Evolutionary conservation across 1,140 invertebrate species (phyloP), one percentile per base, ranked within the genome.

Genomic region (Latrodectus geometricus): DNA sequence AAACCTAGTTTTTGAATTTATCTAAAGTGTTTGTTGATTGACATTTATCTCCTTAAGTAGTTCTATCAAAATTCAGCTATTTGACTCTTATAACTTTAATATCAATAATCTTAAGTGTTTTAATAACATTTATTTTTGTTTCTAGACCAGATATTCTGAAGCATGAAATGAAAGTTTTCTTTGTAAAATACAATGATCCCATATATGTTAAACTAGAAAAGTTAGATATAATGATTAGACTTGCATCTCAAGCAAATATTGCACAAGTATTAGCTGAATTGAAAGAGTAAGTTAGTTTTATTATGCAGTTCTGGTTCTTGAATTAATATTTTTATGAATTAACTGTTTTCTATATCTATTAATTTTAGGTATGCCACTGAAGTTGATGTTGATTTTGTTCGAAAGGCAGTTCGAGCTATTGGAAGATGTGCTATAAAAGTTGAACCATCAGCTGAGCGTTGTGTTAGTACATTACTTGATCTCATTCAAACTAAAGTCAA

Each of bases 141-240:
- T 91, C 49, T 88, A 93, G 98, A 79, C 97, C 98, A 0, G 98
- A 99, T 88, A 99, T 99, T 88, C 91, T 99, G n/a, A 99, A 99
- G 91, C 98, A 99, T 90, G 99, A 99, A 92, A 99, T 99, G 98
- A 99, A 99, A 93, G 98, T 97, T 50, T 99, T 99, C 92, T 99
- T 99, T 91, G 99, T 99, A 17, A 99, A 99, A 90, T 99, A 99
- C 92, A 99, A 99, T 91, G 99, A 99, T 93, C 99, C 99, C 11
- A 99, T 99, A 91, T 99, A 99, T 91, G 98, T 99, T 7, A 99
- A 99, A 92, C 93, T 99, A 76, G 99, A 99, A 91, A 99, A 99
- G 91, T 90, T 99, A 89, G 99, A 99, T 90, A 99, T 99, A 77
- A 99, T 99, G 98, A 99, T 99, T 89, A 94, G 99, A 50, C 92